Evolutionary conservation across 2,113 vertebrate genomes (phyloP).

Genomic region (Athene cunicularia): DNA sequence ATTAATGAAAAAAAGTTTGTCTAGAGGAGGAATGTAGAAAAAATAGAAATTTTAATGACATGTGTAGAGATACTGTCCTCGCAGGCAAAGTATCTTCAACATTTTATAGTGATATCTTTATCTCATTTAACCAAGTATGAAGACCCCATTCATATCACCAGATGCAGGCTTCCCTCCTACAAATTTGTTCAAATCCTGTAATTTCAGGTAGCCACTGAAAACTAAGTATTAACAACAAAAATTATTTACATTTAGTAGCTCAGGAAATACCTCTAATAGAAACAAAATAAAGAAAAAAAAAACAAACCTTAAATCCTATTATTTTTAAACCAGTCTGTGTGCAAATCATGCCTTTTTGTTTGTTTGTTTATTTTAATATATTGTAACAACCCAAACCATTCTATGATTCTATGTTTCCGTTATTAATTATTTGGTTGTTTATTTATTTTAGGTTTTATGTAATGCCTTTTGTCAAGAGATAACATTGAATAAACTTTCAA

Average conservation of each 20-base stretch:
- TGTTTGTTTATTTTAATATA: not conserved
- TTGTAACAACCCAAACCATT: not conserved
- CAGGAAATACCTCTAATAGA: not conserved
- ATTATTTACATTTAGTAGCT: not conserved
- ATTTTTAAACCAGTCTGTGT: fast-evolving
- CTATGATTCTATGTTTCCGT: not conserved
- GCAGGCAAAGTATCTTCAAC: not conserved
- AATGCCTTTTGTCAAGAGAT: not conserved
- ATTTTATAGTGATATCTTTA: not conserved
- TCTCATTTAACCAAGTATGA: not conserved
- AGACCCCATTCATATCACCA: not conserved
- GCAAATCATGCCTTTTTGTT: fast-evolving
- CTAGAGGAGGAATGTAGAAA: not conserved
- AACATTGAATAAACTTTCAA: not conserved
- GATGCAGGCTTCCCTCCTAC: not conserved
- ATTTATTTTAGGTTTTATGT: fast-evolving
- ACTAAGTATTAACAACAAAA: not conserved
- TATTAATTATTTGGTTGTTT: not conserved
- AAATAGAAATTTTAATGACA: not conserved
- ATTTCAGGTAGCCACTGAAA: not conserved
- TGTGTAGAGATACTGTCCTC: not conserved
- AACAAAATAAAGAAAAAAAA: fast-evolving
- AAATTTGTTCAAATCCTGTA: not conserved
- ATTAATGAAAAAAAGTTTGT: not conserved
- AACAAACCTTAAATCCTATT: not conserved